These are phyloP conservation scores for Corydoras maculifer DNA, from an alignment of 2,113 vertebrate species.

Conservation along the genomic window DNA sequence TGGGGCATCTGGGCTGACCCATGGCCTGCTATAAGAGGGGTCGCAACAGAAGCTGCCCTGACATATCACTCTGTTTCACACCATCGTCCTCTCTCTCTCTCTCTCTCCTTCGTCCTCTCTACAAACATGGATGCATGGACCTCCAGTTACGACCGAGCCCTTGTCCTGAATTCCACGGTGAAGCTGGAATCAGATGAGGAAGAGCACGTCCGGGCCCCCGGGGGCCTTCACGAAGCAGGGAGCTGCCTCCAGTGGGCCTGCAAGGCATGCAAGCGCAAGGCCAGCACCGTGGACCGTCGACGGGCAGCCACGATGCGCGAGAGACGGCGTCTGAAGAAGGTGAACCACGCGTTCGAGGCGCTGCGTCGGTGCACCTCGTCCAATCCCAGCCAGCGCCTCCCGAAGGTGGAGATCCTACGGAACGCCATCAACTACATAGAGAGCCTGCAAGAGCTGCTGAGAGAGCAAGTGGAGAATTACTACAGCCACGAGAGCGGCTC, in stretches of 20 bases:
- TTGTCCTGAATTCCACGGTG: constrained; percentile 71
- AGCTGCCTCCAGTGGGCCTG: constrained; percentile 97
- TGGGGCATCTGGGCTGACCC: constrained; percentile 73
- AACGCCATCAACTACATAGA: constrained; percentile 96
- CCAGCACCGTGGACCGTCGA: constrained; percentile 83
- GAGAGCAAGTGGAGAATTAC: constrained; percentile 87
- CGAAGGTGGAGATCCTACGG: constrained; percentile 96
- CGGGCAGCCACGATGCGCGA: constrained; percentile 96
- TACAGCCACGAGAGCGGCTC: constrained; percentile 81
- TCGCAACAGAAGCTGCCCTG: constrained; percentile 21
- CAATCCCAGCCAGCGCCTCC: constrained; percentile 90
- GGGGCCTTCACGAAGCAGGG: constrained; percentile 83
- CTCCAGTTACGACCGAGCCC: constrained; percentile 74
- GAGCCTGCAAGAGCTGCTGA: constrained; percentile 87
- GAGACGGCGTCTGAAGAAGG: constrained; percentile 89
- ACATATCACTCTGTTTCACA: background rate
- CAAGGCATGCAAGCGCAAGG: constrained; percentile 92
- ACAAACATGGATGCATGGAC: constrained; percentile 73
- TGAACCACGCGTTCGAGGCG: constrained; percentile 94
- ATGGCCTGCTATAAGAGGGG: constrained; percentile 76
- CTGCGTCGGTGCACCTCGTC: constrained; percentile 86
- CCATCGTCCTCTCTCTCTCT: background rate
- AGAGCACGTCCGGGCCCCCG: constrained; percentile 82
- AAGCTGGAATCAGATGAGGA: constrained; percentile 81
- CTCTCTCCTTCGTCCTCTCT: background rate